A percentile compares a stretch with the other conserved stretches of the same genome.
These are phyloP conservation scores for Synodontis membranacea DNA, from an alignment of 2,113 vertebrate genomes.

Conservation along the genomic window DNA sequence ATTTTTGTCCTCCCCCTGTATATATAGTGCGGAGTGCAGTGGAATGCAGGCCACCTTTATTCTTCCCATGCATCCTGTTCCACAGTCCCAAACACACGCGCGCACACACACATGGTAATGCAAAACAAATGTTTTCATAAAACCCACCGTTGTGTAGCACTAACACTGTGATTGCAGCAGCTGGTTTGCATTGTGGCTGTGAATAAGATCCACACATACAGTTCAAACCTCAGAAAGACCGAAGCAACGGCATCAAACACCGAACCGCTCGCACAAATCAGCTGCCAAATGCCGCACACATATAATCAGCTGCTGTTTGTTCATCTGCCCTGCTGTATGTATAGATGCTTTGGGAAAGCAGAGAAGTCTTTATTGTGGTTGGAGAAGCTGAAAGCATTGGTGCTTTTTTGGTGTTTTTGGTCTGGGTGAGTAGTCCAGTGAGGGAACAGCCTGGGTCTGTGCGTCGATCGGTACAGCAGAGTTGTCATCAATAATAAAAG, in stretches of 20 bases:
- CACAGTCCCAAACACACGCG: conserved; percentile 13
- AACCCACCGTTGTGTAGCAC: conserved; percentile 46
- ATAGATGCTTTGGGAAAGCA: neutral
- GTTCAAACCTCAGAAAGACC: conserved; percentile 53
- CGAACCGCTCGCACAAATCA: neutral
- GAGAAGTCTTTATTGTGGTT: conserved; percentile 13
- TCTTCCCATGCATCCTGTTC: conserved; percentile 3
- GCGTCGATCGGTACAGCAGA: neutral
- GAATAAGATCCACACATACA: conserved; percentile 51
- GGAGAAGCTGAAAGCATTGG: conserved; percentile 6
- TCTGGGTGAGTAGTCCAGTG: neutral
- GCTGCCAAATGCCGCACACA: conserved; percentile 1
- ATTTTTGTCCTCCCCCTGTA: neutral
- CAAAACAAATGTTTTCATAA: conserved; percentile 71
- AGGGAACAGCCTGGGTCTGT: neutral
- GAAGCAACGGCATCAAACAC: conserved; percentile 30
- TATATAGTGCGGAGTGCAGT: neutral
- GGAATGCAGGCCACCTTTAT: conserved; percentile 13
- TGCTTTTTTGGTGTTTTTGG: neutral
- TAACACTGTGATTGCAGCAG: conserved; percentile 52
- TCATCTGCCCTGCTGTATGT: conserved; percentile 34
- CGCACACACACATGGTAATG: conserved; percentile 46
- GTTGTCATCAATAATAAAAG: conserved; percentile 21
- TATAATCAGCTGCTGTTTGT: conserved; percentile 37
- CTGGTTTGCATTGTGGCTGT: conserved; percentile 66